Evolutionary conservation across 2,113 vertebrate genomes (phyloP), one percentile per base, ranked within the genome.

Genomic region (Pyxicephalus adspersus): DNA sequence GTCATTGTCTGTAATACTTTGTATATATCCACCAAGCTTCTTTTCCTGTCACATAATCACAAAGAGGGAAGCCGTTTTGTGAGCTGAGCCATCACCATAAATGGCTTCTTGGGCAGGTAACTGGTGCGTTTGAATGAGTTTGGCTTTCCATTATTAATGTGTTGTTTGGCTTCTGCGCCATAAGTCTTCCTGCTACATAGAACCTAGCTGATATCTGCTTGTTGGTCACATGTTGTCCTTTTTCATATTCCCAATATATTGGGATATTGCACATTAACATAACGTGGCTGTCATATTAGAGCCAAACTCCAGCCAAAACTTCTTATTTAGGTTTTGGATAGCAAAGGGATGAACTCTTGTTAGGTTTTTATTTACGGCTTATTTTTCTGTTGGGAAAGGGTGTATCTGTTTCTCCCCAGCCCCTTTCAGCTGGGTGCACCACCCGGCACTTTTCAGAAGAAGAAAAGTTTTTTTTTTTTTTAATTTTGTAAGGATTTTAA

Each of bases 11-110:
- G 23, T 8, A 58, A 58, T 74, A 19, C 58, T 34, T n/a, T 74
- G 71, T 74, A 38, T 74, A 57, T 74, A 74, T 74, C 71, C 31
- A 34, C 57, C 26, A 34, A 52, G 22, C 29, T 22, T 58, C 29
- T 58, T 74, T 17, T 34, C 15, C 29, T 2, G 68, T 60, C 71
- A 74, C 71, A 54, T 38, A 7, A 2, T 4, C 22, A 20, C 71
- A 22, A 54, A 23, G 28, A 17, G 34, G 28, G 23, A 2, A 9
- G 45, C 0, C 15, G 9, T 74, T 25, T 74, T 73, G 20, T 28
- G 28, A 54, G 25, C 55, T 16, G 28, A 34, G 23, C 54, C 52
- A 34, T 26, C 5, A 68, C 25, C 22, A 2, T 2, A 20, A 5
- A 28, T 19, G 45, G 67, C 67, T 20, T 45, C 67, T 50, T 38